phyloP scores from a whole-genome alignment of 2,113 vertebrate species.

The Benthochromis sp. region DNA sequence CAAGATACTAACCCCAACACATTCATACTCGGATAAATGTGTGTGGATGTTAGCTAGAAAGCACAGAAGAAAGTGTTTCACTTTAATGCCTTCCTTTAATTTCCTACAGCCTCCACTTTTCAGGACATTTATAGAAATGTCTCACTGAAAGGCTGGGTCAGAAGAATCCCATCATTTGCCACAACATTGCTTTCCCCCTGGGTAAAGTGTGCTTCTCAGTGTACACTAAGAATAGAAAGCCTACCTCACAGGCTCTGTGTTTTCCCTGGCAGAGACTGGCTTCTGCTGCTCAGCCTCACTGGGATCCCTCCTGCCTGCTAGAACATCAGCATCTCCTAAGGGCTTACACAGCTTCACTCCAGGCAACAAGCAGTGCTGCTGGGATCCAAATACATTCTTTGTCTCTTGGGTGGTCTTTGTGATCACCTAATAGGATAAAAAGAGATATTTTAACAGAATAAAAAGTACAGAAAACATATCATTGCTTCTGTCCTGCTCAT shows the following conservation, averaged over 20 bases:
- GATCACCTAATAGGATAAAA: background rate
- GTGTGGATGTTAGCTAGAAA: background rate
- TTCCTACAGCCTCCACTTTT: background rate
- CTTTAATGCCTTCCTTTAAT: background rate
- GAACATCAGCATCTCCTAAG: background rate
- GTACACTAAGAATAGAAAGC: constrained; percentile 48
- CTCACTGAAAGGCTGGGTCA: background rate
- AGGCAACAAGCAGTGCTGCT: background rate
- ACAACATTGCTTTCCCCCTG: constrained; percentile 7
- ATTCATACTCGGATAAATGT: background rate
- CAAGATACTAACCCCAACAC: background rate
- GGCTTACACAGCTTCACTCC: background rate
- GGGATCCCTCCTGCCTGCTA: constrained; percentile 1
- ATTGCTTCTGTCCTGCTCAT: background rate
- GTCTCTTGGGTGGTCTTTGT: background rate
- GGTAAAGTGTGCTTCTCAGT: constrained; percentile 17
- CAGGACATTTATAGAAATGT: constrained; percentile 55
- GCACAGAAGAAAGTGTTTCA: background rate
- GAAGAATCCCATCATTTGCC: constrained; percentile 11
- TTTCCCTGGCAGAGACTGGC: constrained; percentile 12
- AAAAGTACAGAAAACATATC: background rate
- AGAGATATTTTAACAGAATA: background rate
- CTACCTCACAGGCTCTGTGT: constrained; percentile 52
- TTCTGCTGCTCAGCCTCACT: constrained; percentile 6
- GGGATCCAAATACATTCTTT: background rate